Conservation (phyloP, 2,888 invertebrate genomes). For the Julus scanicus region DNA sequence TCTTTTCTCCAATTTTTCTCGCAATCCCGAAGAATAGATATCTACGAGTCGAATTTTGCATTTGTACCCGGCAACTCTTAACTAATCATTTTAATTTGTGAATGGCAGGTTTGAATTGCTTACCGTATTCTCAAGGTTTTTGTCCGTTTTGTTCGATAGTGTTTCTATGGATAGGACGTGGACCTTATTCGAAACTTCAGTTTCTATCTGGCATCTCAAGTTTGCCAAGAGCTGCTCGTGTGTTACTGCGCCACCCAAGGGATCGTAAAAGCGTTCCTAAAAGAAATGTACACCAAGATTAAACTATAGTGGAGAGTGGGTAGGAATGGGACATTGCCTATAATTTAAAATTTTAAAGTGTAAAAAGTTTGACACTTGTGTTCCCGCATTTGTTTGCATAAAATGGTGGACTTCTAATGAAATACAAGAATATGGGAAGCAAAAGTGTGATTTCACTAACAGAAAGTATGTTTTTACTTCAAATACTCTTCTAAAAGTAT, state of each 20-base stretch:
- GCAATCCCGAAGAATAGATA: background rate
- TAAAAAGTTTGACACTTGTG: too few relatives aligned
- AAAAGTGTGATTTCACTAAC: too few relatives aligned
- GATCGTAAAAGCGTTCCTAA: slow-evolving; percentile 20
- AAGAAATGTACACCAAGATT: background rate
- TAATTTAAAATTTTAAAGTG: too few relatives aligned
- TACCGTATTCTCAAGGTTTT: slow-evolving; percentile 38
- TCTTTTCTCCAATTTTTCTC: slow-evolving; percentile 37
- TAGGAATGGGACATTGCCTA: too few relatives aligned
- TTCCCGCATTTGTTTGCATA: too few relatives aligned
- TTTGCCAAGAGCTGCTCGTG: background rate
- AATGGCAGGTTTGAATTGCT: background rate
- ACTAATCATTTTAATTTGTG: background rate
- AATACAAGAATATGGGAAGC: too few relatives aligned
- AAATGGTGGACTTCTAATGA: too few relatives aligned
- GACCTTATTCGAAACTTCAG: slow-evolving; percentile 31
- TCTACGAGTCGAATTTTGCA: background rate
- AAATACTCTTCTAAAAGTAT: too few relatives aligned
- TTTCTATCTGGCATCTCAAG: background rate
- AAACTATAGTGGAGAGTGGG: too few relatives aligned
- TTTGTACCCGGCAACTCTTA: background rate
- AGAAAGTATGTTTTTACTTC: too few relatives aligned
- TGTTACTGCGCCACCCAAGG: background rate
- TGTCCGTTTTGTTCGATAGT: background rate
- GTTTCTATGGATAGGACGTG: background rate